Evolutionary conservation across 2,797 vertebrate species (phyloP).

Genomic region (Mareca penelope): DNA sequence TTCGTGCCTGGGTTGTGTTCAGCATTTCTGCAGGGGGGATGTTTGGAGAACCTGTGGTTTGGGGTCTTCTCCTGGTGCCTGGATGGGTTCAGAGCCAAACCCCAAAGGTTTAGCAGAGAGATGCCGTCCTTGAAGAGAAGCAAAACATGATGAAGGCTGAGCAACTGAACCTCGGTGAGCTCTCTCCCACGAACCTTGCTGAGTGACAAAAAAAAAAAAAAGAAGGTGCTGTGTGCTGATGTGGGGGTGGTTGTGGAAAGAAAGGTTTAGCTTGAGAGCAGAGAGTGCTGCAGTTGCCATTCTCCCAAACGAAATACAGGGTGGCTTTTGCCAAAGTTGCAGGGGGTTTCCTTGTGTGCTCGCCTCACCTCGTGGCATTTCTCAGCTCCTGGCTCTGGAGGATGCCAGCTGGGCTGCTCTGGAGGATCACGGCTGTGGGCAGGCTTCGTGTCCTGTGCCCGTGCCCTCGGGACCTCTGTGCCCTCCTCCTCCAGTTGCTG

Average conservation of each 20-base stretch:
- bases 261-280: not conserved
- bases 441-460: not conserved
- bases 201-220: not conserved
- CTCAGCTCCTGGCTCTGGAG: not conserved
- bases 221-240: not conserved
- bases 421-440: not conserved
- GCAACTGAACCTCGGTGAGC: not conserved
- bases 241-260: not conserved
- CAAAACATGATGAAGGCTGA: not conserved
- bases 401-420: rapidly evolving
- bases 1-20: not conserved
- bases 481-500: not conserved
- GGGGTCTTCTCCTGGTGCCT: not conserved
- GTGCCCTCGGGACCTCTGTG: rapidly evolving
- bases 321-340: not conserved
- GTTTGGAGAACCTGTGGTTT: not conserved
- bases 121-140: not conserved
- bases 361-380: not conserved
- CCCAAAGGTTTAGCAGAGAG: too few species aligned
- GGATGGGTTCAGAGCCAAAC: not conserved
- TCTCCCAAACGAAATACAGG: not conserved
- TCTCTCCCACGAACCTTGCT: not conserved
- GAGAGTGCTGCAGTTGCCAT: not conserved
- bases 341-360: not conserved
- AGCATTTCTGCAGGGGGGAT: not conserved